Base-by-base conservation (phyloP, 2,888 invertebrate species). In the Ditula angustiorana region DNA sequence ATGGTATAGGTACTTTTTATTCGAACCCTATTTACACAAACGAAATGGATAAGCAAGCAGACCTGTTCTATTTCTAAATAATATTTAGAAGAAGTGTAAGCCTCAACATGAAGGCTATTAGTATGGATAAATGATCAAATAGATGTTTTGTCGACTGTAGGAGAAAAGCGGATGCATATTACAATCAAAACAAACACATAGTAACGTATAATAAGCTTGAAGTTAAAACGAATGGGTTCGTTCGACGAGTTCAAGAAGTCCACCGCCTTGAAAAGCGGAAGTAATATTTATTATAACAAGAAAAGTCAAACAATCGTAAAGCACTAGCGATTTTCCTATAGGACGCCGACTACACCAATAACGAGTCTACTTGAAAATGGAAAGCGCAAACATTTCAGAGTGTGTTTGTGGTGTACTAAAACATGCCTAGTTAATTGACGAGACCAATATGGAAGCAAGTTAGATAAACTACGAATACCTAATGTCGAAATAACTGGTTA, bases 371-470 rank as follows among this genome's bases (percentile, higher is more conserved):
- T 81, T 74, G 74, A 75, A 76, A 79, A 79, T 81, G 78, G 80
- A 80, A 80, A 81, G 78, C 71, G 77, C 76, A 76, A 80, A 81
- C 76, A 79, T 50, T 59, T 66, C 67, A 67, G 67, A 79, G 78
- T 74, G 72, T 76, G 72, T 78, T 76, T 77, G 76, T 70, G 67
- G 59, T 71, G 73, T 75, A 71, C 72, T 73, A 76, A 78, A 71
- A 78, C 64, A 64, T 59, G 71, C 73, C 72, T 69, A 69, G 76
- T 71, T 75, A 71, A 76, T 76, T 67, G 74, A 70, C 49, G 67
- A 67, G 62, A 63, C 62, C 41, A 30, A 62, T 49, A 58, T 63
- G 57, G 56, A 46, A 61, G 53, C 61, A 44, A 63, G 44, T 62
- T 19, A 57, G 62, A 62, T 49, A 56, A 62, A 62, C 57, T 37